Conservation (phyloP, 2,113 vertebrate species). For the Urocitellus parryii region DNA sequence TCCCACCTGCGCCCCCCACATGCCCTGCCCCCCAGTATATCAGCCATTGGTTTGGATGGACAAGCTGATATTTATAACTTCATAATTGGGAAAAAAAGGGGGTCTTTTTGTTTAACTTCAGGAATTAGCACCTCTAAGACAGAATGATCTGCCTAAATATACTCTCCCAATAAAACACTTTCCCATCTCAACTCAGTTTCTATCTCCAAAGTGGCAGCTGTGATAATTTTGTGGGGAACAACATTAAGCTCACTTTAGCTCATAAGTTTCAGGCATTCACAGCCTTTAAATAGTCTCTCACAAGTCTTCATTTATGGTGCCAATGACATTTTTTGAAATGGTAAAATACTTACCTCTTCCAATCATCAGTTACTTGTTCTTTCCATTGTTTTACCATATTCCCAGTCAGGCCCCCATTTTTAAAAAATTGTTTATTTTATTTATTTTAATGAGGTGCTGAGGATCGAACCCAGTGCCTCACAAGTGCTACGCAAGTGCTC, state of each 20-base stretch:
- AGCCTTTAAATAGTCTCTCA: conserved; percentile 78
- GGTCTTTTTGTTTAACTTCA: neutral
- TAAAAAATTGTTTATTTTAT: too few relatives aligned
- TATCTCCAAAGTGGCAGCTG: conserved; percentile 61
- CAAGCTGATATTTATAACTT: conserved; percentile 57
- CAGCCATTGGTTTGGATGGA: conserved; percentile 61
- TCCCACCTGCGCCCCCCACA: too few relatives aligned
- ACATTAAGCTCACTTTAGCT: conserved; percentile 62
- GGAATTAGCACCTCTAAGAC: conserved; percentile 83
- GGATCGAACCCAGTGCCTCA: too few relatives aligned
- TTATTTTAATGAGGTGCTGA: too few relatives aligned
- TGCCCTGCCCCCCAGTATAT: neutral
- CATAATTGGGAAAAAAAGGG: conserved; percentile 21
- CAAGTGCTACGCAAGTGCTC: too few relatives aligned
- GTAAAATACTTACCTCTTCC: conserved; percentile 61
- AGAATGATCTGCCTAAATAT: conserved; percentile 68
- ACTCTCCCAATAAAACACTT: neutral
- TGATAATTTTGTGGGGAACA: conserved; percentile 69
- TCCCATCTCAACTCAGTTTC: conserved; percentile 24
- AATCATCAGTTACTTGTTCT: conserved; percentile 61
- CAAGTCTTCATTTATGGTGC: conserved; percentile 62
- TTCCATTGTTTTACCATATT: conserved; percentile 59
- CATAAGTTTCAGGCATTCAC: conserved; percentile 71
- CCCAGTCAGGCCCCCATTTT: neutral
- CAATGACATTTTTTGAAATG: conserved; percentile 67